Percentiles rank a stretch among this genome's conserved stretches.
phyloP scores from a whole-genome alignment of 2,888 invertebrate genomes.

The Drosophila testacea region DNA sequence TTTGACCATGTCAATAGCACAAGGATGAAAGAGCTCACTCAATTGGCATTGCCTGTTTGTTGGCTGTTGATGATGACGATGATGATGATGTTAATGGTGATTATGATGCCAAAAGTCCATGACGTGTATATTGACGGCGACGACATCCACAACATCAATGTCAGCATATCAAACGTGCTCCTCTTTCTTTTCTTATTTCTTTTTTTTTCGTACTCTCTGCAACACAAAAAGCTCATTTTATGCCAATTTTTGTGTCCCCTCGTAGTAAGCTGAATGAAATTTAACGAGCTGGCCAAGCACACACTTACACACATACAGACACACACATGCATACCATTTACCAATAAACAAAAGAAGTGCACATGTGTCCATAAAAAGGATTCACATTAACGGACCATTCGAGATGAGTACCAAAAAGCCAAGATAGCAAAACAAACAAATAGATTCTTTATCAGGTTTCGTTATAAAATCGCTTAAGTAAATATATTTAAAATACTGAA shows the following conservation, averaged over 20 bases:
- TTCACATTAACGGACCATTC: slow-evolving; percentile 61
- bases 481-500: neutral
- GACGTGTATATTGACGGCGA: slow-evolving; percentile 43
- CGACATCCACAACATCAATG: slow-evolving; percentile 64
- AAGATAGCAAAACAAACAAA: slow-evolving; percentile 3
- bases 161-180: slow-evolving; percentile 47
- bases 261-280: slow-evolving; percentile 60
- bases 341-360: slow-evolving; percentile 34
- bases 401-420: slow-evolving; percentile 3
- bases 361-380: slow-evolving; percentile 48
- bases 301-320: slow-evolving; percentile 4
- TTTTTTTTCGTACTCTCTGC: slow-evolving; percentile 14
- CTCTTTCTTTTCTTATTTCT: slow-evolving; percentile 13
- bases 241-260: slow-evolving; percentile 68
- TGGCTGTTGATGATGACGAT: slow-evolving; percentile 41
- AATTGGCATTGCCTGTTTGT: slow-evolving; percentile 69
- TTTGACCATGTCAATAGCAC: slow-evolving; percentile 58
- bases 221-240: slow-evolving; percentile 73
- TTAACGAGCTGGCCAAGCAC: slow-evolving; percentile 54
- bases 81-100: slow-evolving; percentile 13
- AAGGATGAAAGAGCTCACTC: slow-evolving; percentile 56
- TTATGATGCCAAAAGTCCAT: slow-evolving; percentile 32
- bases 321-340: slow-evolving; percentile 19
- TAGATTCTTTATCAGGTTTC: neutral
- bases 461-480: neutral